Evolutionary conservation across 1,140 invertebrate species (phyloP), one percentile per base, ranked within the genome.

Genomic region (Drosophila suzukii): DNA sequence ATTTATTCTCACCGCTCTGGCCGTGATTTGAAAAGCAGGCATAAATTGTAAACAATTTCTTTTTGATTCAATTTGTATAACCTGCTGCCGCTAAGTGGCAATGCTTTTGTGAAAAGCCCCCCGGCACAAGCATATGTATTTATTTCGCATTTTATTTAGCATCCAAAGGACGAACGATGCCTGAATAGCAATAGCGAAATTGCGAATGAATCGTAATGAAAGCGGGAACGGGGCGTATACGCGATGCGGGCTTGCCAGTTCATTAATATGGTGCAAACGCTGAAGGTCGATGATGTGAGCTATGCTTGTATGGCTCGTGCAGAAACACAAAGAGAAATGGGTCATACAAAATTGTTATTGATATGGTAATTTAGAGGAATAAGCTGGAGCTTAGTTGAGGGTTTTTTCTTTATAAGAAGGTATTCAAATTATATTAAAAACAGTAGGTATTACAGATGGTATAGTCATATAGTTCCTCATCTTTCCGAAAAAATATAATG

Each of bases 151-250:
- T 43, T 46, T 51, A 44, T 67, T 49, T 49, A 32, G 30, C 62
- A 36, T 58, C 49, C 54, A 11, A 27, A 50, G 34, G 60, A 55
- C 51, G 49, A 41, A 63, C 66, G 77, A 60, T 81, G 71, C 50
- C 75, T 72, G 85, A 90, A 90, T 85, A 76, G 72, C 71, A 76
- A 90, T 85, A 70, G 72, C 71, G 74, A 90, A 89, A 79, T 78
- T 46, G 65, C 55, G 66, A 81, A 78, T 81, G 81, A 78, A 90
- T 73, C 74, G 60, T 70, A 89, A 83, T 89, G 84, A 78, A 78
- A 75, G 77, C 74, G 70, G 47, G 38, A 20, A 58, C 39, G 49
- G 55, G 61, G 47, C 57, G 74, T 12, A 53, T 70, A 50, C 74
- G 47, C 53, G 60, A 61, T 77, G 74, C 56, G 50, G 65, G 55